Conservation (phyloP, 2,113 vertebrate genomes). For the Echinops telfairi region DNA sequence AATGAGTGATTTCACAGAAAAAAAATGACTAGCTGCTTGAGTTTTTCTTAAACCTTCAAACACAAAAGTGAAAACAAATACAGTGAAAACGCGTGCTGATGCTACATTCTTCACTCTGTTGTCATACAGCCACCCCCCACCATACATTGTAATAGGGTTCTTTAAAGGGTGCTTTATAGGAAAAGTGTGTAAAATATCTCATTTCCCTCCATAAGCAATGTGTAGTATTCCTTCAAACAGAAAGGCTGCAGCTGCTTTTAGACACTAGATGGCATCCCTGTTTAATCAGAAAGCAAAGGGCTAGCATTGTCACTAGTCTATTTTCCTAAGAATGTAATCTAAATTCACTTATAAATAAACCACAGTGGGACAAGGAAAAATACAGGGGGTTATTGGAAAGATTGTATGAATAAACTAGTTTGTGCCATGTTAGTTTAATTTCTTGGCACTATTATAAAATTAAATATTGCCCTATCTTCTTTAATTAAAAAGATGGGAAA, state of each 20-base stretch:
- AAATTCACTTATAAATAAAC: not conserved
- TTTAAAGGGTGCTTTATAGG: not conserved
- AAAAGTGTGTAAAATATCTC: not conserved
- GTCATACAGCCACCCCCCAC: not conserved
- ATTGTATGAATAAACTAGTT: not conserved
- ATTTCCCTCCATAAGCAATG: not conserved
- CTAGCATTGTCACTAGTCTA: not conserved
- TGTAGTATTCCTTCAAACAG: not conserved
- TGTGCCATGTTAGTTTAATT: constrained; percentile 25
- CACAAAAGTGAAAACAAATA: not conserved
- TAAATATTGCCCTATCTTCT: not conserved
- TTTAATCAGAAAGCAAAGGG: constrained; percentile 66
- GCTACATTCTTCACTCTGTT: not conserved
- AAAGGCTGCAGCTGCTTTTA: constrained; percentile 44
- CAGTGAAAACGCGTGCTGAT: not conserved
- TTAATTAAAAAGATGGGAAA: not conserved
- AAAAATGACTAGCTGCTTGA: no score
- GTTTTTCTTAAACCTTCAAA: no score
- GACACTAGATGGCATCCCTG: constrained; percentile 81
- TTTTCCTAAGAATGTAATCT: not conserved
- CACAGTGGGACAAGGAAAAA: not conserved
- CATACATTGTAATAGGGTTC: not conserved
- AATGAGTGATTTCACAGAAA: no score
- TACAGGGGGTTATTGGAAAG: not conserved
- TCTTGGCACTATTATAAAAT: not conserved